Percentiles rank a stretch among this genome's conserved stretches.
Evolutionary conservation across 2,888 invertebrate genomes (phyloP).

Genomic region (Agriopis leucophaearia): DNA sequence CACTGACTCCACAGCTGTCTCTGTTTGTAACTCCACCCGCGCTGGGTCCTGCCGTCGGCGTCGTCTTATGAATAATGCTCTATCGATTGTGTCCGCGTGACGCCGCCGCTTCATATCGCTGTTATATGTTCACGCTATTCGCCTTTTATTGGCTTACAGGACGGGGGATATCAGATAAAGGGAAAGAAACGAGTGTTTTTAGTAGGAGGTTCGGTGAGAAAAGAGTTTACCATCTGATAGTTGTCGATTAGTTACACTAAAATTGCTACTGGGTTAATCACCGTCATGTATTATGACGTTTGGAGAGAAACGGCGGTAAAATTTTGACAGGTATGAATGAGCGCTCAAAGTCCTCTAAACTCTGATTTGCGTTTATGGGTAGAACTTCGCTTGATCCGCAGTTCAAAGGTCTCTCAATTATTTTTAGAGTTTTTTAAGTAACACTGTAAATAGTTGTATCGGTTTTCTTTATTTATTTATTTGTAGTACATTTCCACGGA

Average conservation of each 20-base stretch:
- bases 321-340: no score
- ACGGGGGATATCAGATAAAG: conserved; percentile 10
- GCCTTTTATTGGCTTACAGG: conserved; percentile 32
- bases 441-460: no score
- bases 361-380: no score
- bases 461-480: no score
- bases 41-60: conserved; percentile 28
- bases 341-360: no score
- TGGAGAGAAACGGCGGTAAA: no score
- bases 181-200: conserved; percentile 16
- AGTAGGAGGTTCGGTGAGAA: background rate
- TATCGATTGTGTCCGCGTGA: conserved; percentile 46
- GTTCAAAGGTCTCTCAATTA: no score
- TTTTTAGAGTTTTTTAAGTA: no score
- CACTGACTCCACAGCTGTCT: conserved; percentile 11
- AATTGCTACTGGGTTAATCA: background rate
- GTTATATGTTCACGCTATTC: conserved; percentile 37
- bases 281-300: no score
- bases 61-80: conserved; percentile 46
- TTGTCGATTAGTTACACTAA: background rate
- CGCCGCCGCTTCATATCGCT: conserved; percentile 36
- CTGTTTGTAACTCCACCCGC: conserved; percentile 23
- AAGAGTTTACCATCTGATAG: background rate
- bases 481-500: no score
- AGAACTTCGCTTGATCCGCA: no score